Base-by-base conservation (phyloP, 37 sponge, comb jelly and placozoan genomes). In the Ephydatia muelleri region DNA sequence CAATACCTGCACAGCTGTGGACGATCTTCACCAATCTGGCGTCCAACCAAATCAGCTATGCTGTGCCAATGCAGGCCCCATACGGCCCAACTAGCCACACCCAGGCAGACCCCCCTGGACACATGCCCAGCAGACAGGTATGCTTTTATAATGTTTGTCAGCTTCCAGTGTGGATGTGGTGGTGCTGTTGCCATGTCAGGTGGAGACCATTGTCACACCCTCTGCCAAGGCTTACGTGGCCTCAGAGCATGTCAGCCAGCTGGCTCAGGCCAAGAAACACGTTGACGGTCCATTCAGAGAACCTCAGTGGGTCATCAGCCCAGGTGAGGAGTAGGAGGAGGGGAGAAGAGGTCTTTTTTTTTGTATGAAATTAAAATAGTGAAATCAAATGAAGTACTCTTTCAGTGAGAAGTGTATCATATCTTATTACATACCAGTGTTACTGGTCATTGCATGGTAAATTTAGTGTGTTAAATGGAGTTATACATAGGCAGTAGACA, bases 1-100 rank as follows among this genome's bases (percentile, higher is more conserved):
- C 87, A 87, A 84, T 94, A 80, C 86, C 76, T 69, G 57, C 92
- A 80, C 86, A 92, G 94, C 69, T 93, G 95, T 91, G 98, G 98
- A 2, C 76, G 98, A 0, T 79, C 65, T 33, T 94, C 95, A 25
- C 83, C 91, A 8, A 88, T 97, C 29, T 90, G 92, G 95, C 38
- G 65, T 0, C 66, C 85, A 12, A 85, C 80, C 32, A 34, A 28
- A 57, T 19, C 79, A 8, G 93, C 97, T 67, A 85, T 65, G 70
- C 49, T 14, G 27, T 82, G 82, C 29, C 16, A 74, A 23, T 40
- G 40, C 26, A 85, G 98, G 38, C 92, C 91, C 9, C 80, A 82
- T 29, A 97, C 95, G n/a, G 89, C 87, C 22, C 66, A 35, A 9
- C 92, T 97, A 30, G 93, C 98, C 37, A 47, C 48, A 31, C 88